A percentile compares a stretch with the other conserved stretches of the same genome.
phyloP scores from a whole-genome alignment of 1,140 invertebrate genomes.

The Bombus affinis region DNA sequence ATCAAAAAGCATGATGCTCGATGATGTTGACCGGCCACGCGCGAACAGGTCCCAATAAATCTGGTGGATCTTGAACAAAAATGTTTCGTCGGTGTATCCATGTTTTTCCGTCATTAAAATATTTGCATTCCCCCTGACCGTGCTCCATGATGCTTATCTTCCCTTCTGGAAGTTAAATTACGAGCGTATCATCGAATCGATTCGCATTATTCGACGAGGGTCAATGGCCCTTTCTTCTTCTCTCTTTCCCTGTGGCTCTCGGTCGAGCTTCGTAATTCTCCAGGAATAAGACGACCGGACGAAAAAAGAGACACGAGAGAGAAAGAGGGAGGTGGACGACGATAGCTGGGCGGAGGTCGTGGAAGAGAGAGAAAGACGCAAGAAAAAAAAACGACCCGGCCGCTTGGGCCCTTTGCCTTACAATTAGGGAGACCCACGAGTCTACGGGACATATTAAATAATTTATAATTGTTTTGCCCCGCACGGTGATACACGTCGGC shows the following conservation, averaged over 20 bases:
- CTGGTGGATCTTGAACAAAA: not conserved
- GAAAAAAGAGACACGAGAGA: conserved; percentile 33
- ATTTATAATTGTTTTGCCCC: conserved; percentile 79
- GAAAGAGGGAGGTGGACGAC: not conserved
- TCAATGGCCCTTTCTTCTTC: conserved; percentile 43
- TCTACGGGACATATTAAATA: conserved; percentile 75
- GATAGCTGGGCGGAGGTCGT: not conserved
- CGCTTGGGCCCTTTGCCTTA: conserved; percentile 68
- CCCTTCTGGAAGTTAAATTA: conserved; percentile 53
- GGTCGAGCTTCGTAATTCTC: conserved; percentile 55
- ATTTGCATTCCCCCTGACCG: conserved; percentile 25
- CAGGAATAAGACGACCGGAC: conserved; percentile 56
- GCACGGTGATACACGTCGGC: conserved; percentile 65
- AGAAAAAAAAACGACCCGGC: conserved; percentile 65
- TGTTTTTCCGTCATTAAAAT: conserved; percentile 46
- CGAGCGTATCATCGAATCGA: conserved; percentile 50
- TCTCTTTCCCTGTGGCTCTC: not conserved
- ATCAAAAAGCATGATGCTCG: not conserved
- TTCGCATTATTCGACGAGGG: conserved; percentile 46
- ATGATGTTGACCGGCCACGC: not conserved
- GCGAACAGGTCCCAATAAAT: conserved; percentile 6
- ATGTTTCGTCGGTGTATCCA: not conserved
- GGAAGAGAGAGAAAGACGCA: conserved; percentile 13
- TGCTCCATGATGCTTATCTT: conserved; percentile 50
- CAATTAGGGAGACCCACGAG: conserved; percentile 72